Base-by-base conservation (phyloP, 2,888 invertebrate genomes). In the Polydesmus complanatus region DNA sequence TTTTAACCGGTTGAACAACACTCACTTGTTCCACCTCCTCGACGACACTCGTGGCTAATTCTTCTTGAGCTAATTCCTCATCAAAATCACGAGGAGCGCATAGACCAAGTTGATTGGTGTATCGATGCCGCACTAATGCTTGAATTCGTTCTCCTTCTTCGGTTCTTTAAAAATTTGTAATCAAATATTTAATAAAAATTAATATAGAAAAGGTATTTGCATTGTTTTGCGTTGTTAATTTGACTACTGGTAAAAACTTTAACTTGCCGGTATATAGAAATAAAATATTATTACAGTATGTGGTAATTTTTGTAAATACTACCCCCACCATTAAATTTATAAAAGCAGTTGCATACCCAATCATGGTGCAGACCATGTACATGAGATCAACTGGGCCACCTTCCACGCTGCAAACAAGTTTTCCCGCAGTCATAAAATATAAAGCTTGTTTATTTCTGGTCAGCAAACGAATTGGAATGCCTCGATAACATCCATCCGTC, bases 291-390 rank as follows among this genome's bases (percentile, higher is more conserved):
- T 18, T 47, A 47, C 48, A 47, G 11, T 47, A 18, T 18, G 18
- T 18, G 48, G 48, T 47, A 47, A 47, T 47, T 11, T 47, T 11
- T 47, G 11, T 47, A 47, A 18, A 18, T 47, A 11, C 18, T 11
- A 47, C 18, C 11, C 18, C 19, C 51, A 51, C 21, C 5, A 51
- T 19, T 21, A 3, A 21, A n/a, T n/a, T n/a, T n/a, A n/a, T n/a
- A n/a, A n/a, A 51, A 51, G 3, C 37, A 8, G 5, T 5, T 51
- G 18, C 56, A 47, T 56, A 56, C 56, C 47, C 21, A 47, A 56
- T 48, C 56, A 56, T 22, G 21, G 56, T 56, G 48, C 56, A 56
- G 25, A 56, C 56, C 18, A 56, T 23, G 37, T 37, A 56, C 48
- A 56, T 47, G 37, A 37, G 26, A 56, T 56, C 56, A 5, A 47